A percentile compares a stretch with the other conserved stretches of the same genome.
Conservation (phyloP, 1,140 invertebrate genomes). For the Drosophila bipectinata region DNA sequence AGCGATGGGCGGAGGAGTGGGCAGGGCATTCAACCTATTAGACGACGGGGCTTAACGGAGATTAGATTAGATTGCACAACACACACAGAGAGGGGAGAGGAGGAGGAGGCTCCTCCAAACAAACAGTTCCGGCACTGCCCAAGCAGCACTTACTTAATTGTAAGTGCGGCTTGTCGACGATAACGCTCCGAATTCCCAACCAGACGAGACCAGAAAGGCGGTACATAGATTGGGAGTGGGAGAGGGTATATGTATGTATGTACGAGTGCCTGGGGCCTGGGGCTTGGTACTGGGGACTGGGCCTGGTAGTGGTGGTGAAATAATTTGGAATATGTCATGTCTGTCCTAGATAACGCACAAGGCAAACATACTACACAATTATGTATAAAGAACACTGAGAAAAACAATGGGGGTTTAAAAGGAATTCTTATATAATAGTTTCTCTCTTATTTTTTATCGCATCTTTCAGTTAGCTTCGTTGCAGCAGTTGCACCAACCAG, state of each 20-base stretch:
- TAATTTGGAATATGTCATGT: slow-evolving; percentile 71
- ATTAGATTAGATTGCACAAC: slow-evolving; percentile 68
- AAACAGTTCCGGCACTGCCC: slow-evolving; percentile 48
- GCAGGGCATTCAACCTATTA: slow-evolving; percentile 67
- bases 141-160: slow-evolving; percentile 78
- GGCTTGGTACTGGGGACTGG: neutral
- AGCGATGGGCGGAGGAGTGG: neutral
- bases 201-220: neutral
- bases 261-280: neutral
- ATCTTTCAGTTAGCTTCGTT: slow-evolving; percentile 56
- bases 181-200: slow-evolving; percentile 39
- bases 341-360: slow-evolving; percentile 65
- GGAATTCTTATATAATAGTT: neutral
- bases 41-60: slow-evolving; percentile 47
- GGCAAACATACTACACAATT: slow-evolving; percentile 39
- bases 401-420: neutral
- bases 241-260: slow-evolving; percentile 3
- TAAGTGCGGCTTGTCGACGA: slow-evolving; percentile 76
- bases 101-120: slow-evolving; percentile 11
- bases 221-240: slow-evolving; percentile 32
- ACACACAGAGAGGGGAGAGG: slow-evolving; percentile 10
- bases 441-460: neutral
- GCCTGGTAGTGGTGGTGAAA: slow-evolving; percentile 24
- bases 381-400: slow-evolving; percentile 11
- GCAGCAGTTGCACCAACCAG: slow-evolving; percentile 32